Conservation (phyloP, 2,113 vertebrate species). For the Platysteira castanea region DNA sequence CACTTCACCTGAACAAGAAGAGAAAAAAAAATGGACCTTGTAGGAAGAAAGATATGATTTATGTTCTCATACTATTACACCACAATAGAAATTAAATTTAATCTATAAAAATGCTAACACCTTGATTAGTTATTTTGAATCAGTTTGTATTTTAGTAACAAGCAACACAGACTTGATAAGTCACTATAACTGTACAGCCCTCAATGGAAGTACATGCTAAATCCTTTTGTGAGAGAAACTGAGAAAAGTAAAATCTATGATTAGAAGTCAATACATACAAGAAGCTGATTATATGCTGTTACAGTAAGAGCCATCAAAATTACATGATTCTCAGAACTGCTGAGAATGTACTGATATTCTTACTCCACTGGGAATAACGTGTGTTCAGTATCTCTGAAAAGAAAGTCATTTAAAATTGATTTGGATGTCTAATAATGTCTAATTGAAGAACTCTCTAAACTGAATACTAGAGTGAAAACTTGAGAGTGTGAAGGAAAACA, state of each 20-base stretch:
- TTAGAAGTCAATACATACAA: not conserved
- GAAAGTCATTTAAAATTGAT: slow-evolving; percentile 10
- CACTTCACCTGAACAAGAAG: not conserved
- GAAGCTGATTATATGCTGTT: not conserved
- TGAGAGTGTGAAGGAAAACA: not conserved
- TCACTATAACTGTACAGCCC: not conserved
- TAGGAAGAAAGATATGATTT: not conserved
- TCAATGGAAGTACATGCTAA: not conserved
- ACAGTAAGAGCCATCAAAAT: not conserved
- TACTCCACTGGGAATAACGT: not conserved
- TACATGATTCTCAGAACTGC: not conserved
- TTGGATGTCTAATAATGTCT: not conserved
- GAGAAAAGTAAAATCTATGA: not conserved
- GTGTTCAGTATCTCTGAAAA: not conserved
- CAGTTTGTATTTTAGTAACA: not conserved
- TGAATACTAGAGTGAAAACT: not conserved
- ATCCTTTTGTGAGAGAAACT: not conserved
- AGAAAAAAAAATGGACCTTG: not conserved
- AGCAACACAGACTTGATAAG: not conserved
- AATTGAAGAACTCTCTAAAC: not conserved
- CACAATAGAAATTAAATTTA: not conserved
- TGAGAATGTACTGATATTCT: not conserved
- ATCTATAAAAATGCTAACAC: not conserved
- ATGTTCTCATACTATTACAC: not conserved
- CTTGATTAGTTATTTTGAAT: not conserved